These are phyloP conservation scores for Panurus biarmicus DNA, from an alignment of 2,113 vertebrate species.

Conservation along the genomic window DNA sequence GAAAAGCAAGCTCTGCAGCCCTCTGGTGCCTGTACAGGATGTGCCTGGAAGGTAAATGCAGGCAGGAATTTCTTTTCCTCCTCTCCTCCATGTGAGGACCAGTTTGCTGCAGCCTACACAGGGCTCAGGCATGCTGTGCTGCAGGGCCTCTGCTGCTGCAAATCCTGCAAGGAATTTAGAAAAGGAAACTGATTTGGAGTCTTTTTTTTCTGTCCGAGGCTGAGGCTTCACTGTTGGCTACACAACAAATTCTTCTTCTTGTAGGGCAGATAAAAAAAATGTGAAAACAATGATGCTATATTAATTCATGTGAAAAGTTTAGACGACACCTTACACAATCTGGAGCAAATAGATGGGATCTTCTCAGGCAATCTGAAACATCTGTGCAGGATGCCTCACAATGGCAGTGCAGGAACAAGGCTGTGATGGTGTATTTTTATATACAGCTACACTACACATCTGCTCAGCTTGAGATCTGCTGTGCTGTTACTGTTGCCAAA, in stretches of 20 bases:
- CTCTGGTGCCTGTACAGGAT: background rate
- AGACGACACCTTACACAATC: background rate
- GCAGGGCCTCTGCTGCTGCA: background rate
- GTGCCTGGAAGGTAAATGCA: background rate
- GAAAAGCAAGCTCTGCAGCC: background rate
- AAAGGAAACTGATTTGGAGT: background rate
- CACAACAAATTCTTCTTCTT: background rate
- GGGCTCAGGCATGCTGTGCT: background rate
- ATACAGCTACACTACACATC: background rate
- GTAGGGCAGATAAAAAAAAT: background rate
- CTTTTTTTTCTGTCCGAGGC: background rate
- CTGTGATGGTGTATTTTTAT: background rate
- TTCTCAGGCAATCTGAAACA: background rate
- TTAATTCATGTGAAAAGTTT: background rate
- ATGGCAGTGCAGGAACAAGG: background rate
- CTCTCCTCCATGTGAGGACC: background rate
- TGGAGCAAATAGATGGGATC: background rate
- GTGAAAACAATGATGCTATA: background rate
- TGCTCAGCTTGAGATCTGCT: background rate
- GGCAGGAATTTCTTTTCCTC: background rate
- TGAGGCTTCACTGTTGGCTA: background rate
- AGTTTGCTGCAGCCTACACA: background rate
- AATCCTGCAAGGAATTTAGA: background rate
- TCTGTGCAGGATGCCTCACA: background rate
- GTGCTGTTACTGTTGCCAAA: background rate